Evolutionary conservation across 1,140 invertebrate species (phyloP).

Genomic region (Caenorhabditis briggsae): DNA sequence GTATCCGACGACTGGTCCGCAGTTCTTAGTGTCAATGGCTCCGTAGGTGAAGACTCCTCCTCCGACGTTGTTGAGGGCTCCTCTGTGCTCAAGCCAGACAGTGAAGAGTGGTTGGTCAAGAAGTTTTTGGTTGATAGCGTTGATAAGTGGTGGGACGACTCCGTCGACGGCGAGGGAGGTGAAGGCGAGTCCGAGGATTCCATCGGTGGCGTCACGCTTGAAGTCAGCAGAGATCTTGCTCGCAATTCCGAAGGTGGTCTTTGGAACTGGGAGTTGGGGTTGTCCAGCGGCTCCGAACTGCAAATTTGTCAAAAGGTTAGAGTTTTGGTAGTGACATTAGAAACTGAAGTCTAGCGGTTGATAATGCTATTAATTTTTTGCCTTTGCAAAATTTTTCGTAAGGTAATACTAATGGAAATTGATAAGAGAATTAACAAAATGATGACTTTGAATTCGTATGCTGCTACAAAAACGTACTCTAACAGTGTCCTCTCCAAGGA

Average conservation of each 20-base stretch:
- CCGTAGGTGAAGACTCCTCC: too few species aligned
- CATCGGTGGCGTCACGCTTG: constrained; percentile 68
- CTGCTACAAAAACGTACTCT: constrained; percentile 8
- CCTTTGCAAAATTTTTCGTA: too few species aligned
- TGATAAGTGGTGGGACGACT: constrained; percentile 69
- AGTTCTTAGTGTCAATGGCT: too few species aligned
- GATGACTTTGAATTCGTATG: background rate
- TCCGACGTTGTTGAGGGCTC: constrained; percentile 6
- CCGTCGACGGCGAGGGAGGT: constrained; percentile 67
- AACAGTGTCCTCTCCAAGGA: constrained; percentile 63
- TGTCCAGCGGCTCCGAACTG: constrained; percentile 56
- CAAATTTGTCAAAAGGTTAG: too few species aligned
- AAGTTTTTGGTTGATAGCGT: constrained; percentile 70
- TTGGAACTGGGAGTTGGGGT: constrained; percentile 41
- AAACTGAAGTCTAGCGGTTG: too few species aligned
- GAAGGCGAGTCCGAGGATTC: constrained; percentile 70
- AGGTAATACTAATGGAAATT: too few species aligned
- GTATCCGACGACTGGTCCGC: too few species aligned
- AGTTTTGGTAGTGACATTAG: background rate
- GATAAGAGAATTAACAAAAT: too few species aligned
- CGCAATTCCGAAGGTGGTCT: constrained; percentile 59
- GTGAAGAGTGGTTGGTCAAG: constrained; percentile 71
- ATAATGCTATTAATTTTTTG: too few species aligned
- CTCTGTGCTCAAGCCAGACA: constrained; percentile 66
- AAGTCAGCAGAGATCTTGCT: constrained; percentile 49